Conservation (phyloP, 2,888 invertebrate species). For the Watsonalla binaria region DNA sequence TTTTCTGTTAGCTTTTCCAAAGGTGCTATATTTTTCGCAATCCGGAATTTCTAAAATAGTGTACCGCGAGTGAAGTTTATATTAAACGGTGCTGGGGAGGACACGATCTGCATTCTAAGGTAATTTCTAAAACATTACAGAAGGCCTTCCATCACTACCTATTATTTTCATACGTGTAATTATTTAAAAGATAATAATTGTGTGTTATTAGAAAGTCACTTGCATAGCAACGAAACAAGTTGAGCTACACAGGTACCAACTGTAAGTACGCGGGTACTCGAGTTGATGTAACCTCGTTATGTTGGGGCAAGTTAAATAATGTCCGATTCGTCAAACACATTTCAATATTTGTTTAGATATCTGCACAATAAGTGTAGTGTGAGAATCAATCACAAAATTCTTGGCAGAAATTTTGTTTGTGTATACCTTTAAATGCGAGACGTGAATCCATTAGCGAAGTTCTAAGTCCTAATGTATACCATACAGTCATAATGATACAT, state of each 20-base stretch:
- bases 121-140: conserved; percentile 31
- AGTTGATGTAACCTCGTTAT: conserved; percentile 68
- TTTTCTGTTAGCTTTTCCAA: conserved; percentile 36
- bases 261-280: conserved; percentile 56
- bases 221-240: conserved; percentile 68
- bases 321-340: conserved; percentile 42
- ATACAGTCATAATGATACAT: neutral
- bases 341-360: conserved; percentile 27
- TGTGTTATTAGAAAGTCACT: conserved; percentile 72
- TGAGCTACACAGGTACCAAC: conserved; percentile 54
- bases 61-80: conserved; percentile 65
- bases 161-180: conserved; percentile 4
- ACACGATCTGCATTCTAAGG: conserved; percentile 59
- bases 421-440: neutral
- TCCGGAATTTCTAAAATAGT: conserved; percentile 44
- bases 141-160: conserved; percentile 7
- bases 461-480: neutral
- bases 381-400: conserved; percentile 24
- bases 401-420: conserved; percentile 8
- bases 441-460: neutral
- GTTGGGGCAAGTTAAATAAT: conserved; percentile 55
- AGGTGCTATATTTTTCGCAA: conserved; percentile 42
- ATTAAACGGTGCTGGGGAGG: conserved; percentile 49
- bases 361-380: conserved; percentile 17
- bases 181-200: conserved; percentile 19